phyloP scores from a whole-genome alignment of 2,113 vertebrate species.

The Carassius gibelio region DNA sequence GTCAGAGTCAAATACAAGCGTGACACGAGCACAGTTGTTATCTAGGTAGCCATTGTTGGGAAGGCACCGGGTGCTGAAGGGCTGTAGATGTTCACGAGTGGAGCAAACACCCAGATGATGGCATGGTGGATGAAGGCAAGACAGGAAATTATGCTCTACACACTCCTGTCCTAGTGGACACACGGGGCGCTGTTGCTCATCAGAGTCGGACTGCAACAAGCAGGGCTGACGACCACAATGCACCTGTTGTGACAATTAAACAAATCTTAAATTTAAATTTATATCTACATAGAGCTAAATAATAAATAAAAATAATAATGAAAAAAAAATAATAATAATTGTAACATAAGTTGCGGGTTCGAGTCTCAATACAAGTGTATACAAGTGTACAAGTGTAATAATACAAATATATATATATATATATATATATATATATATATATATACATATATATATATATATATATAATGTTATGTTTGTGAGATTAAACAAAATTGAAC shows the following conservation, averaged over 20 bases:
- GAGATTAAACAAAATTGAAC: too few species aligned
- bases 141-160: slow-evolving; percentile 75
- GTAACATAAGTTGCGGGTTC: too few species aligned
- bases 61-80: slow-evolving; percentile 78
- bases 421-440: too few species aligned
- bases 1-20: slow-evolving; percentile 84
- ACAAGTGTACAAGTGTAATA: too few species aligned
- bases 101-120: slow-evolving; percentile 87
- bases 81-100: slow-evolving; percentile 68
- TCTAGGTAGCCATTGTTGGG: slow-evolving; percentile 84
- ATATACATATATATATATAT: too few species aligned
- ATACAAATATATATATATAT: too few species aligned
- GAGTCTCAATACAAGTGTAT: too few species aligned
- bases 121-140: slow-evolving; percentile 87
- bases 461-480: too few species aligned
- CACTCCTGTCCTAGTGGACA: slow-evolving; percentile 85
- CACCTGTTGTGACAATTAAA: slow-evolving; percentile 73
- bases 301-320: too few species aligned
- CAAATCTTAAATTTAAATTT: too few species aligned
- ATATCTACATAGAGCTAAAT: too few species aligned
- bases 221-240: slow-evolving; percentile 88
- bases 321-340: too few species aligned
- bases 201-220: slow-evolving; percentile 70
- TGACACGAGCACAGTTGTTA: slow-evolving; percentile 89
- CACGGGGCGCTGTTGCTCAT: slow-evolving; percentile 58